Evolutionary conservation across 1,140 invertebrate genomes (phyloP).

Genomic region (Leptestheria dahalacensis): DNA sequence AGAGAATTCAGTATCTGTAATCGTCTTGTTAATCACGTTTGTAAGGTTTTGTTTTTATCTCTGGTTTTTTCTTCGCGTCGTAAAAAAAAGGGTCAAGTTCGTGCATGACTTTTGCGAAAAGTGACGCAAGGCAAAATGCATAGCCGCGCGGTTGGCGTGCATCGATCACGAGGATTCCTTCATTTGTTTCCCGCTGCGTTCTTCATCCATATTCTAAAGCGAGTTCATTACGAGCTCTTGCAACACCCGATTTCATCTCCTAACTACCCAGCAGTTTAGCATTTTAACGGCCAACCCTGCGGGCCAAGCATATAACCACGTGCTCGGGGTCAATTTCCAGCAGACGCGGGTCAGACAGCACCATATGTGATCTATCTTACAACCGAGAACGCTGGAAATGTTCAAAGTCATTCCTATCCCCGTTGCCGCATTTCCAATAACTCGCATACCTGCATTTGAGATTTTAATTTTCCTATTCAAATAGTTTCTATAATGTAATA

Average conservation of each 20-base stretch:
- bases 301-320: not conserved
- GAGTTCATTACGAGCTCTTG: constrained; percentile 13
- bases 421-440: no score
- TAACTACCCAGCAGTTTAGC: not conserved
- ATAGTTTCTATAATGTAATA: no score
- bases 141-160: constrained; percentile 1
- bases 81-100: not conserved
- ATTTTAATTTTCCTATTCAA: no score
- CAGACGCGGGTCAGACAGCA: not conserved
- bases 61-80: constrained; percentile 4
- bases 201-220: constrained; percentile 13
- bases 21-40: no score
- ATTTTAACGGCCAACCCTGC: not conserved
- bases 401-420: no score
- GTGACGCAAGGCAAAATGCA: not conserved
- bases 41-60: no score
- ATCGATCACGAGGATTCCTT: constrained; percentile 15
- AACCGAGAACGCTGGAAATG: not conserved
- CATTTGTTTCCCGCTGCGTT: constrained; percentile 16
- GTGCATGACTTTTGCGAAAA: no score
- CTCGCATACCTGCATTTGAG: no score
- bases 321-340: not conserved
- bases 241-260: constrained; percentile 4
- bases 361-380: not conserved
- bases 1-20: no score